A percentile compares a stretch with the other conserved stretches of the same genome.
phyloP scores from a whole-genome alignment of 2,797 vertebrate species.

The Mormyrus hasselquistii region DNA sequence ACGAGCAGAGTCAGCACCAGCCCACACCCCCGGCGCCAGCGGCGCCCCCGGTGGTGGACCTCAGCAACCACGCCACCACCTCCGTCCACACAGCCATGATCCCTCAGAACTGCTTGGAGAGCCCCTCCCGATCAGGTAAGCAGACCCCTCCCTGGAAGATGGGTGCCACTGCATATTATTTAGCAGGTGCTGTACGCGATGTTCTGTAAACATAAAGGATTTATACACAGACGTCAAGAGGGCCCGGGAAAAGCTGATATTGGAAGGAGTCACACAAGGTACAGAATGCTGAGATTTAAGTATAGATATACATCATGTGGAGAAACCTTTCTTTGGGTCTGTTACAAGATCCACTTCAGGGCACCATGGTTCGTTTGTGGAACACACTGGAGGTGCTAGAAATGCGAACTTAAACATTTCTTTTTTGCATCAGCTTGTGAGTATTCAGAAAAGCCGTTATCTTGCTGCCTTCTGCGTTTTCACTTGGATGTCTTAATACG shows the following conservation, averaged over 20 bases:
- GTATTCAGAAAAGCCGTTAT: neutral
- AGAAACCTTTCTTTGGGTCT: neutral
- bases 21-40: slow-evolving; percentile 54
- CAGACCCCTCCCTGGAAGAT: neutral
- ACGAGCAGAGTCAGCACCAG: slow-evolving; percentile 66
- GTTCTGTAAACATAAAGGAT: neutral
- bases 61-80: slow-evolving; percentile 78
- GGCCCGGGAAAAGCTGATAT: neutral
- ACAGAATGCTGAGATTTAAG: neutral
- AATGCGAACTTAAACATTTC: neutral
- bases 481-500: neutral
- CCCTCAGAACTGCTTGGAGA: slow-evolving; percentile 77
- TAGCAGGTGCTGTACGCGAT: neutral
- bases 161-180: neutral
- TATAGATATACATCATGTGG: neutral
- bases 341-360: neutral
- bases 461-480: neutral
- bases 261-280: neutral
- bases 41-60: slow-evolving; percentile 77
- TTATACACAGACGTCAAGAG: neutral
- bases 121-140: slow-evolving; percentile 80
- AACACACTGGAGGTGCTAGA: neutral
- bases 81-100: slow-evolving; percentile 71
- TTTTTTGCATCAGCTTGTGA: neutral
- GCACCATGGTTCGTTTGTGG: neutral